phyloP scores from a whole-genome alignment of 2,113 vertebrate genomes.

The Pluvialis apricaria region DNA sequence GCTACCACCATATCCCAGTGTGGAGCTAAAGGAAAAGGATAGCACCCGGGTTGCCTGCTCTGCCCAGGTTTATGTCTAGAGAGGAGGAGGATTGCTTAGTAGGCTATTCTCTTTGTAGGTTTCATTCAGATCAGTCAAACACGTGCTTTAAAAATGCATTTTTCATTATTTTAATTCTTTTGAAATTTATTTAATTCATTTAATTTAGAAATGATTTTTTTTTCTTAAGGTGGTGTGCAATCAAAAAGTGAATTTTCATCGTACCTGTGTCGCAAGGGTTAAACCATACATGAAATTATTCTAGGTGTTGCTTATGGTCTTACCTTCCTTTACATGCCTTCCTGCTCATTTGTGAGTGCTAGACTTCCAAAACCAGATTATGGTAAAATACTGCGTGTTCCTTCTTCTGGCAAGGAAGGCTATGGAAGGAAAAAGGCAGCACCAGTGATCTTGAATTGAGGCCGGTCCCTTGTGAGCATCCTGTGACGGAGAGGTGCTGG shows the following conservation, averaged over 20 bases:
- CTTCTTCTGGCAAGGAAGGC: neutral
- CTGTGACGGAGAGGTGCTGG: too few species aligned
- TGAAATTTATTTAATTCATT: neutral
- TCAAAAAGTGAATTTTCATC: neutral
- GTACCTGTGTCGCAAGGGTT: neutral
- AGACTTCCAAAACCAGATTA: neutral
- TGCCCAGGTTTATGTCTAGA: neutral
- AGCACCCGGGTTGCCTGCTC: neutral
- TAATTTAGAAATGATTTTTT: neutral
- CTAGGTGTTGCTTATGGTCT: neutral
- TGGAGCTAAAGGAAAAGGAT: neutral
- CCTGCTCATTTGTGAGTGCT: neutral
- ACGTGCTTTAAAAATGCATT: neutral
- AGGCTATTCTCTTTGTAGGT: neutral
- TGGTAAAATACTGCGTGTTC: neutral
- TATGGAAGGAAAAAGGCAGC: neutral
- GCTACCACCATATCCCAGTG: neutral
- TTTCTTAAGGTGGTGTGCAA: neutral
- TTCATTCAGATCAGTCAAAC: neutral
- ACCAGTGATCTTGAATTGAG: neutral
- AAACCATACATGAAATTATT: neutral
- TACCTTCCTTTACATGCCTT: neutral
- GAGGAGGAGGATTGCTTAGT: neutral
- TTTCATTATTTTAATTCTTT: neutral
- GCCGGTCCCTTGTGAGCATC: neutral